Conservation (phyloP, 2,113 vertebrate species). For the Eulacestoma nigropectus region DNA sequence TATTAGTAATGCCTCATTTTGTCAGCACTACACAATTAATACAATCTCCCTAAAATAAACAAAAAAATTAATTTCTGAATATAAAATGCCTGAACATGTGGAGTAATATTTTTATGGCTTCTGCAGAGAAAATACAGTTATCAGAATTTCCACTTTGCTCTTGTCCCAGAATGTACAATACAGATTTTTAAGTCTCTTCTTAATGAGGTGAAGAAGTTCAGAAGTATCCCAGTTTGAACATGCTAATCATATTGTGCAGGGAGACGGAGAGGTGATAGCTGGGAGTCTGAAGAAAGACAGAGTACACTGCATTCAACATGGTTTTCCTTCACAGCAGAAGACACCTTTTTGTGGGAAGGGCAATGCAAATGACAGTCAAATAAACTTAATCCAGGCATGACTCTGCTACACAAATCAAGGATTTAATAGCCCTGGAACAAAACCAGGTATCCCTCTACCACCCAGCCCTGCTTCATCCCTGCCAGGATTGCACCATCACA, state of each 20-base stretch:
- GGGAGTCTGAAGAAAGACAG: neutral
- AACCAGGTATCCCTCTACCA: neutral
- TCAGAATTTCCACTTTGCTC: neutral
- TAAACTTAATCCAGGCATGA: neutral
- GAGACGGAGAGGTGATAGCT: neutral
- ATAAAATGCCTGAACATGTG: neutral
- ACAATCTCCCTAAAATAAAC: neutral
- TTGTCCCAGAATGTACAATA: neutral
- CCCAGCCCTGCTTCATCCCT: neutral
- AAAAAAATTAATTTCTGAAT: neutral
- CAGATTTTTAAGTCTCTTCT: neutral
- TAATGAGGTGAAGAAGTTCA: neutral
- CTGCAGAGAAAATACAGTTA: neutral
- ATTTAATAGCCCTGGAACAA: neutral
- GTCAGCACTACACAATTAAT: neutral
- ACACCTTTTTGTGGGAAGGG: neutral
- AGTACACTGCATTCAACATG: neutral
- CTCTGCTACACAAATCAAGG: neutral
- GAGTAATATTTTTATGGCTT: neutral
- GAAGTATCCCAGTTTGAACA: neutral
- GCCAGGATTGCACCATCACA: neutral
- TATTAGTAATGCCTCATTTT: neutral
- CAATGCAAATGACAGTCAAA: neutral
- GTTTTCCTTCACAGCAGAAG: neutral
- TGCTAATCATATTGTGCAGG: neutral